A percentile compares a stretch with the other conserved stretches of the same genome.
phyloP scores from a whole-genome alignment of 2,797 vertebrate species.

The Thalassophryne amazonica region DNA sequence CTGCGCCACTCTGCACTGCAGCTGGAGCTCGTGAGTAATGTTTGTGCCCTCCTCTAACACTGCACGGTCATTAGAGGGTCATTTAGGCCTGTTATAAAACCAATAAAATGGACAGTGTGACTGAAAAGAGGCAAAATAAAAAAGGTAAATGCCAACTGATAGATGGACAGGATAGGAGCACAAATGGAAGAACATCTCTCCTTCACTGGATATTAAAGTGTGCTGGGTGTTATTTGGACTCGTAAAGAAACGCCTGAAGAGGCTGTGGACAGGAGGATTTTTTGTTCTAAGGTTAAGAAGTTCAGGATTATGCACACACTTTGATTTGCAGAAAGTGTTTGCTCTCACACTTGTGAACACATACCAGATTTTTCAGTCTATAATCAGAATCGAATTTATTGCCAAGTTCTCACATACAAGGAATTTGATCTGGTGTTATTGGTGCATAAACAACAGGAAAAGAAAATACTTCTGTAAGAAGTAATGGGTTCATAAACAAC shows the following conservation, averaged over 20 bases:
- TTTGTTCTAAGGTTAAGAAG: constrained; percentile 9
- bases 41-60: neutral
- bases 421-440: too few species aligned
- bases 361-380: too few species aligned
- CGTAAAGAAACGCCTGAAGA: constrained; percentile 14
- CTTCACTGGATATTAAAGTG: constrained; percentile 12
- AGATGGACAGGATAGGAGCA: neutral
- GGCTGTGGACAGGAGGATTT: constrained; percentile 36
- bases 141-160: neutral
- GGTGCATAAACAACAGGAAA: too few species aligned
- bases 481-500: too few species aligned
- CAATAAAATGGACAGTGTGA: neutral
- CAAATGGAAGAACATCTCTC: constrained; percentile 5
- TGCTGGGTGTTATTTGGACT: constrained; percentile 36
- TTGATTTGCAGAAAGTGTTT: constrained; percentile 27
- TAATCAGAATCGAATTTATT: too few species aligned
- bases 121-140: neutral
- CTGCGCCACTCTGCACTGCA: constrained; percentile 3
- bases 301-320: constrained; percentile 18
- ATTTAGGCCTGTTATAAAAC: constrained; percentile 16
- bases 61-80: constrained; percentile 3
- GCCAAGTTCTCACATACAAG: too few species aligned
- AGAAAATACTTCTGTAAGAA: too few species aligned
- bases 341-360: constrained; percentile 21
- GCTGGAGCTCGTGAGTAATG: constrained; percentile 1